These are phyloP conservation scores for Hyphantria cunea DNA, from an alignment of 1,140 invertebrate species.

Conservation along the genomic window DNA sequence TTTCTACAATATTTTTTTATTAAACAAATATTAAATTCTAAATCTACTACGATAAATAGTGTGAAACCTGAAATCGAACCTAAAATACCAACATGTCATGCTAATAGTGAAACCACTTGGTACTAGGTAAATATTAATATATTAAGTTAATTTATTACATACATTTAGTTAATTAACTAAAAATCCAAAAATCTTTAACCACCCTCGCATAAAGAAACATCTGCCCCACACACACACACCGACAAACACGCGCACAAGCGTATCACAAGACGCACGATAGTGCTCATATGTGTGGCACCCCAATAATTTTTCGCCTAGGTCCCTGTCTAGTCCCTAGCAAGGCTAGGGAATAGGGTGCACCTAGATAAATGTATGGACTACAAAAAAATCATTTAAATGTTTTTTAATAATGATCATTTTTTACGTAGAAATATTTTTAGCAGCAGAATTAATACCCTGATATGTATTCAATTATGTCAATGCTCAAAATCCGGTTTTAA, in stretches of 20 bases:
- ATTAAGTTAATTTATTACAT: not conserved
- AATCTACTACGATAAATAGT: no score
- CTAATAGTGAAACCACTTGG: not conserved
- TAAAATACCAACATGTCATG: no score
- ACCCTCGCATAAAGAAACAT: not conserved
- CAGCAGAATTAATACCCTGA: no score
- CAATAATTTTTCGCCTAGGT: constrained; percentile 73
- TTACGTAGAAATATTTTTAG: no score
- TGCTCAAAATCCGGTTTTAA: no score
- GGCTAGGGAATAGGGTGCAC: constrained; percentile 69
- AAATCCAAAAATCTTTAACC: not conserved
- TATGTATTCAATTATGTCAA: no score
- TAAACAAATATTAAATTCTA: no score
- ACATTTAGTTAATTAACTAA: no score
- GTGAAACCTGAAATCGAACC: no score
- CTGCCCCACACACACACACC: constrained; percentile 2
- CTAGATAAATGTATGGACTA: constrained; percentile 66
- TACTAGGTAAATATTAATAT: no score
- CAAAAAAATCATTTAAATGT: constrained; percentile 31
- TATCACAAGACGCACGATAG: not conserved
- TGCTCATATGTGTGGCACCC: constrained; percentile 28
- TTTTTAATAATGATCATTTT: not conserved
- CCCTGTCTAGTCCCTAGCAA: constrained; percentile 67
- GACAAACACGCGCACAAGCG: not conserved
- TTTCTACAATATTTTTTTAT: no score